A percentile compares a stretch with the other conserved stretches of the same genome.
Conservation (phyloP, 2,888 invertebrate genomes). For the Drymonia ruficornis region DNA sequence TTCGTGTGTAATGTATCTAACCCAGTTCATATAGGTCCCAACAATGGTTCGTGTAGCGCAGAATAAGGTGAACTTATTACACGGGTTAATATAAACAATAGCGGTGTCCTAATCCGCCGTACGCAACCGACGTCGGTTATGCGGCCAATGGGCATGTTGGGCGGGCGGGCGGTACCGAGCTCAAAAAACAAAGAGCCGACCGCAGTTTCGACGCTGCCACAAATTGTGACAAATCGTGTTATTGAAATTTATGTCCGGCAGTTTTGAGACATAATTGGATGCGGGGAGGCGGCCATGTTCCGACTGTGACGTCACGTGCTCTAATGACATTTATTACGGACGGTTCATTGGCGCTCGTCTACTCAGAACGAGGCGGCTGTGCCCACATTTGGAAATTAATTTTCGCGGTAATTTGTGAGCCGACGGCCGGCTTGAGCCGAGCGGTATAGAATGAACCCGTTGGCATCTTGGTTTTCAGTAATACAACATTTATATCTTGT, state of each 20-base stretch:
- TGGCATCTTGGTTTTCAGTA: constrained; percentile 22
- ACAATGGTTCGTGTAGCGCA: constrained; percentile 1
- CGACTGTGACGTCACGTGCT: constrained; percentile 71
- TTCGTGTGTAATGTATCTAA: not conserved
- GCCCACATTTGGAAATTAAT: constrained; percentile 68
- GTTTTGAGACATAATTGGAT: constrained; percentile 79
- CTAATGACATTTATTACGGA: constrained; percentile 78
- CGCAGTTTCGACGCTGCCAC: constrained; percentile 56
- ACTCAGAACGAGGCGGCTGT: constrained; percentile 56
- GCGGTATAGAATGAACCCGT: constrained; percentile 18
- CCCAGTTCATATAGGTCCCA: not conserved
- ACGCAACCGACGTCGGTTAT: constrained; percentile 25
- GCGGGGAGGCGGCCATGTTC: constrained; percentile 65
- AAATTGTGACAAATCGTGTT: constrained; percentile 78
- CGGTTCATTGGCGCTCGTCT: constrained; percentile 72
- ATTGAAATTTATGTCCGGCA: constrained; percentile 79
- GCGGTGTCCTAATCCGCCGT: constrained; percentile 37
- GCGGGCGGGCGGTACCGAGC: constrained; percentile 42
- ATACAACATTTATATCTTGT: constrained; percentile 29
- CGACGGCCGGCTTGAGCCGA: constrained; percentile 24
- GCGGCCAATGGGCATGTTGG: constrained; percentile 29
- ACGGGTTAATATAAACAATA: constrained; percentile 40
- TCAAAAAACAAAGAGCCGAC: constrained; percentile 61
- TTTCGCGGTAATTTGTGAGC: constrained; percentile 55
- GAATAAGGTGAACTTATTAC: constrained; percentile 27